Conservation (phyloP, 1,140 invertebrate species). For the Drosophila dunni region DNA sequence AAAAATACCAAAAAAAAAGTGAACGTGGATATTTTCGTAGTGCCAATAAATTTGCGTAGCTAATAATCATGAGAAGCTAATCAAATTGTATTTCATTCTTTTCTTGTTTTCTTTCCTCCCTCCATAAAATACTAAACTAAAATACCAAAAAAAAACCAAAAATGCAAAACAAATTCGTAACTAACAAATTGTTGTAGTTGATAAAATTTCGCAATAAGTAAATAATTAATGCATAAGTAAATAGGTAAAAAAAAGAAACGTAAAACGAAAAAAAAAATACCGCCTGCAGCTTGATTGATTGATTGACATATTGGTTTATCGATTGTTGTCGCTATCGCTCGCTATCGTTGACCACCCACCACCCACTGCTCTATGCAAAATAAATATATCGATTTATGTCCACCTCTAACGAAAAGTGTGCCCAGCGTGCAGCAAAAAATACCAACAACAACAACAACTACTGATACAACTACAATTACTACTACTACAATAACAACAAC, state of each 20-base stretch:
- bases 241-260: slow-evolving; percentile 60
- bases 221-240: slow-evolving; percentile 67
- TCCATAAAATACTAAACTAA: slow-evolving; percentile 43
- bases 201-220: slow-evolving; percentile 71
- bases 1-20: slow-evolving; percentile 10
- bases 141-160: slow-evolving; percentile 31
- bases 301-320: slow-evolving; percentile 58
- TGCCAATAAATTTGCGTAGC: slow-evolving; percentile 51
- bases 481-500: background rate
- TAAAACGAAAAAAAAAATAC: slow-evolving; percentile 51
- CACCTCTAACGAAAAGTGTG: slow-evolving; percentile 52
- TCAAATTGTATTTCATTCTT: slow-evolving; percentile 78
- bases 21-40: slow-evolving; percentile 38
- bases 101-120: slow-evolving; percentile 63
- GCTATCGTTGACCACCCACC: slow-evolving; percentile 33
- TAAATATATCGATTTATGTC: slow-evolving; percentile 55
- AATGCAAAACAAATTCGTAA: slow-evolving; percentile 31
- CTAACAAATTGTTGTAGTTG: slow-evolving; percentile 69
- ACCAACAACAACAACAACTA: slow-evolving; percentile 36
- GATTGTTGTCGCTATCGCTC: slow-evolving; percentile 53
- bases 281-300: slow-evolving; percentile 77
- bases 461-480: slow-evolving; percentile 1
- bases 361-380: slow-evolving; percentile 47
- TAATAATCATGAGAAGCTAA: slow-evolving; percentile 72
- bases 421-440: slow-evolving; percentile 62